Conservation (phyloP, 2,888 invertebrate genomes). For the Volucella bombylans region DNA sequence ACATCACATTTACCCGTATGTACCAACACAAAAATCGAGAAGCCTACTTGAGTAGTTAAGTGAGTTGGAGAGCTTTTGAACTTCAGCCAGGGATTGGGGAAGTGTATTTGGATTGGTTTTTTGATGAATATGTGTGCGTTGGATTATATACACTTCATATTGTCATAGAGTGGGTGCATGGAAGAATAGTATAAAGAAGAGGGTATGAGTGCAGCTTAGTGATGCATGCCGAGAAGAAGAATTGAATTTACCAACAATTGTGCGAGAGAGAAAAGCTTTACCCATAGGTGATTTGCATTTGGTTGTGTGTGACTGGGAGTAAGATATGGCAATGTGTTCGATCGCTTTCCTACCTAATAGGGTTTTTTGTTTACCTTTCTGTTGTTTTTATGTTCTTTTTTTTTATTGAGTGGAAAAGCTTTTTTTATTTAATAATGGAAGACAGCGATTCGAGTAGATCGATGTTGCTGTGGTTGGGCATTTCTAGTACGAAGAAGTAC, state of each 20-base stretch:
- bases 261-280: conserved; percentile 13
- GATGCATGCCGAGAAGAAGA: conserved; percentile 22
- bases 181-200: not conserved
- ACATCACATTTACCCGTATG: not conserved
- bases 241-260: not conserved
- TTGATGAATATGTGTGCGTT: not conserved
- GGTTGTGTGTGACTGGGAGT: too few relatives aligned
- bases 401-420: conserved; percentile 22
- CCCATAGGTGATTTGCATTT: too few relatives aligned
- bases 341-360: not conserved
- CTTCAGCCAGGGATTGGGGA: conserved; percentile 45
- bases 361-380: conserved; percentile 38
- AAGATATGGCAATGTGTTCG: not conserved
- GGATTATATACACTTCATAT: not conserved
- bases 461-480: conserved; percentile 41
- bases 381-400: too few relatives aligned
- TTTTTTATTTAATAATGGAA: conserved; percentile 2
- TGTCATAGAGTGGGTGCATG: not conserved
- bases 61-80: conserved; percentile 30
- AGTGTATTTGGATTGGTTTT: conserved; percentile 2
- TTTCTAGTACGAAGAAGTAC: not conserved
- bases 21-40: not conserved
- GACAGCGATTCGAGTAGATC: not conserved
- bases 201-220: conserved; percentile 41
- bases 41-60: not conserved